These are phyloP conservation scores for Deroplatys truncata DNA, from an alignment of 2,888 invertebrate species.

Conservation along the genomic window DNA sequence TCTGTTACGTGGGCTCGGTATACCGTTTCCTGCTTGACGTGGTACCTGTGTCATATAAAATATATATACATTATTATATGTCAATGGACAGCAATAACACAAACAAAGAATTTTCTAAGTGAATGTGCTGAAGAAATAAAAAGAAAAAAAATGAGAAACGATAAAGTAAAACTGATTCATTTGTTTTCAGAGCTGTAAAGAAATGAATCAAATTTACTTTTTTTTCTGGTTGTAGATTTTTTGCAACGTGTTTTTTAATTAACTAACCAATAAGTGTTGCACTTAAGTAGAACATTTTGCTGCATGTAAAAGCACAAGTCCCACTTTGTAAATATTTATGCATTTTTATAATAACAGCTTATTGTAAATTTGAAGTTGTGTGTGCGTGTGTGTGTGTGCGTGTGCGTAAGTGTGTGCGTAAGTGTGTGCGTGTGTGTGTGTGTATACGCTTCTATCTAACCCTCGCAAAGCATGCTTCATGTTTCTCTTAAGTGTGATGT, in stretches of 20 bases:
- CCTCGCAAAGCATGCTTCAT: not conserved
- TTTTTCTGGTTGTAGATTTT: constrained; percentile 12
- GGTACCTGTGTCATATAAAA: not conserved
- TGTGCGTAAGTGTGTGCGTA: not conserved
- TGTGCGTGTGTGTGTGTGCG: not conserved
- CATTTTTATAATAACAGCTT: not conserved
- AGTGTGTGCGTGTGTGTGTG: too few relatives aligned
- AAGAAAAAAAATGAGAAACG: not conserved
- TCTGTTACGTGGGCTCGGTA: constrained; percentile 20
- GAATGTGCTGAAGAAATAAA: constrained; percentile 24
- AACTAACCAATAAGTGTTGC: not conserved
- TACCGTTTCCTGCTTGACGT: not conserved
- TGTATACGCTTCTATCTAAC: not conserved
- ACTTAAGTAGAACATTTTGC: not conserved
- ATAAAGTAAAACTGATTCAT: constrained; percentile 9
- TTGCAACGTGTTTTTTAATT: not conserved
- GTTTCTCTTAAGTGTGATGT: not conserved
- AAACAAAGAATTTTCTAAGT: constrained; percentile 35
- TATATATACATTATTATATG: not conserved
- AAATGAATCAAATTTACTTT: constrained; percentile 21
- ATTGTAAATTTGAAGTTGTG: not conserved
- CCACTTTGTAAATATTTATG: not conserved
- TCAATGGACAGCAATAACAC: constrained; percentile 6
- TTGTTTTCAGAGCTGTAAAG: constrained; percentile 21
- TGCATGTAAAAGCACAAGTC: not conserved